A percentile compares a stretch with the other conserved stretches of the same genome.
Evolutionary conservation across 2,113 vertebrate species (phyloP).

Genomic region (Numida meleagris): DNA sequence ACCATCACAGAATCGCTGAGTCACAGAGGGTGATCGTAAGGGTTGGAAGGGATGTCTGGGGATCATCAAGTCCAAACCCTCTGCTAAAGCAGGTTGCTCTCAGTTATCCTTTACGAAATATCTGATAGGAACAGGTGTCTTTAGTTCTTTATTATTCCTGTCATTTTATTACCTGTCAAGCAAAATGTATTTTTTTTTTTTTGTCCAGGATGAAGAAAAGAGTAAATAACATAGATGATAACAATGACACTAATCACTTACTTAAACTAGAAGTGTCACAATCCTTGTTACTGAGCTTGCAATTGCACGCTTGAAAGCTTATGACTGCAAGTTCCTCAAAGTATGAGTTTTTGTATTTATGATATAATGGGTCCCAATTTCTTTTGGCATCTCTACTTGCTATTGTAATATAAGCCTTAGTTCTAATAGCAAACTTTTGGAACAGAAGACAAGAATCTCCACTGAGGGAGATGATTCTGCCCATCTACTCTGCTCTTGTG

Average conservation of each 20-base stretch:
- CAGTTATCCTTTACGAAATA: neutral
- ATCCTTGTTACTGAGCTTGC: neutral
- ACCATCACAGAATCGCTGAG: too few species aligned
- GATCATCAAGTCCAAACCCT: too few species aligned
- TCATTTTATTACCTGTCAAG: neutral
- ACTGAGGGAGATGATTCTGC: too few species aligned
- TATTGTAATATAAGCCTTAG: slow-evolving; percentile 14
- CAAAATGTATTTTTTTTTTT: neutral
- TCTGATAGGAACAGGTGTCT: neutral
- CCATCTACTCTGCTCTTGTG: too few species aligned
- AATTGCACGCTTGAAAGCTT: neutral
- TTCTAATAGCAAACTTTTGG: neutral
- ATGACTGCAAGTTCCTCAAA: neutral
- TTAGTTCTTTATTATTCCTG: neutral
- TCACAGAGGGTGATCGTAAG: too few species aligned
- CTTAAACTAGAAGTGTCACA: neutral
- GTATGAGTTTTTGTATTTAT: neutral
- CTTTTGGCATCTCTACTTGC: neutral
- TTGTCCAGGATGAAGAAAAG: neutral
- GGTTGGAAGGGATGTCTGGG: too few species aligned
- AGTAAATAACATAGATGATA: neutral
- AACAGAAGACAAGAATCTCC: neutral
- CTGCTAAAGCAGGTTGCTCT: neutral
- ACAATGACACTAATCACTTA: neutral
- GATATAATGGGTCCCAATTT: neutral